Conservation (phyloP, 2,113 vertebrate species). For the Lates calcarifer region DNA sequence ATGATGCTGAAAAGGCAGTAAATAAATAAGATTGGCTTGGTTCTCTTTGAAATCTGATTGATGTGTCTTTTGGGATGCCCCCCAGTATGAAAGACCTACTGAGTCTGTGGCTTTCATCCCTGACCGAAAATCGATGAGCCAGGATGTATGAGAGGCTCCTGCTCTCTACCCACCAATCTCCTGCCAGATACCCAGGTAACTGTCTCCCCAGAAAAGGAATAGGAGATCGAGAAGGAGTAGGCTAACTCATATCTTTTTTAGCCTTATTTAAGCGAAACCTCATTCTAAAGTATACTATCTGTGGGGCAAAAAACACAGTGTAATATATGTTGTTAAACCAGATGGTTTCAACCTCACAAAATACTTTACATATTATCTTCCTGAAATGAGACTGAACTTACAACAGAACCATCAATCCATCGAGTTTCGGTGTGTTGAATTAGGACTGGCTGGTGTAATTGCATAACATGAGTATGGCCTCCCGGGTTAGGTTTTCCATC, state of each 20-base stretch:
- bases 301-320: neutral
- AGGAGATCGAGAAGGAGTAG: conserved; percentile 28
- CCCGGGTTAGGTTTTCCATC: conserved; percentile 74
- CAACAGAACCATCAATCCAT: conserved; percentile 66
- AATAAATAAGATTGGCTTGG: conserved; percentile 82
- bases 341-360: neutral
- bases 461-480: conserved; percentile 71
- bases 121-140: conserved; percentile 81
- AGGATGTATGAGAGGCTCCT: conserved; percentile 76
- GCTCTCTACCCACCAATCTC: conserved; percentile 76
- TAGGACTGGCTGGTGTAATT: conserved; percentile 79
- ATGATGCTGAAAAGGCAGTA: conserved; percentile 79
- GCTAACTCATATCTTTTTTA: conserved; percentile 23
- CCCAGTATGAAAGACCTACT: conserved; percentile 79
- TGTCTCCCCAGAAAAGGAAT: conserved; percentile 62
- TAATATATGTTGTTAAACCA: neutral
- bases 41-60: conserved; percentile 82
- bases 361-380: conserved; percentile 23
- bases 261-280: conserved; percentile 20
- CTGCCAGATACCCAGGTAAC: conserved; percentile 69
- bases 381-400: conserved; percentile 44
- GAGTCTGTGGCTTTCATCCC: conserved; percentile 82
- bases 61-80: conserved; percentile 83
- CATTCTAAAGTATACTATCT: conserved; percentile 13
- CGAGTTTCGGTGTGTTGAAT: conserved; percentile 60